These are phyloP conservation scores for Petroica traversi DNA, from an alignment of 2,113 vertebrate genomes.

Conservation along the genomic window DNA sequence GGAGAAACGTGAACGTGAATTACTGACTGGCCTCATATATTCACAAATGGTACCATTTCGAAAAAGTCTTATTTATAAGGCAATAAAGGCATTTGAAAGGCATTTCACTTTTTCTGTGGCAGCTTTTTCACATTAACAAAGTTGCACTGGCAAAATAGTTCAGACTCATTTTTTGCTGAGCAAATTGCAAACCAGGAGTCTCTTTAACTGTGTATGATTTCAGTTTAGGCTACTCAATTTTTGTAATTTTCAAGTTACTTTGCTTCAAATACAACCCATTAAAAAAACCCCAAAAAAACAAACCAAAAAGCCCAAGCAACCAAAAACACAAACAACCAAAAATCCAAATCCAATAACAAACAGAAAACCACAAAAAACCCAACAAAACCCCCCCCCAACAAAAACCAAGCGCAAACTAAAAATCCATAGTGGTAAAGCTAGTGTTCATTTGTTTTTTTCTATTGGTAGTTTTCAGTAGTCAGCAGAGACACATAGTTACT, in stretches of 20 bases:
- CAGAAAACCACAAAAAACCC: no score
- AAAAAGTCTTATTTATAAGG: not conserved
- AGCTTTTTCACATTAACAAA: not conserved
- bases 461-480: not conserved
- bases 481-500: not conserved
- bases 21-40: not conserved
- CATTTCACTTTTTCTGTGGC: not conserved
- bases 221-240: not conserved
- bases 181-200: not conserved
- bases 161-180: not conserved
- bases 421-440: not conserved
- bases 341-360: no score
- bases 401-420: not conserved
- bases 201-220: not conserved
- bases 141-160: not conserved
- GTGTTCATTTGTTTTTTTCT: not conserved
- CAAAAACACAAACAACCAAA: no score
- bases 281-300: not conserved
- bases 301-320: not conserved
- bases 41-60: not conserved
- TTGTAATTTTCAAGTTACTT: not conserved
- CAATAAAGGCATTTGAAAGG: not conserved
- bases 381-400: not conserved
- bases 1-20: not conserved
- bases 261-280: not conserved